These are phyloP conservation scores for Columba guinea DNA, from an alignment of 2,797 vertebrate genomes.

Conservation along the genomic window DNA sequence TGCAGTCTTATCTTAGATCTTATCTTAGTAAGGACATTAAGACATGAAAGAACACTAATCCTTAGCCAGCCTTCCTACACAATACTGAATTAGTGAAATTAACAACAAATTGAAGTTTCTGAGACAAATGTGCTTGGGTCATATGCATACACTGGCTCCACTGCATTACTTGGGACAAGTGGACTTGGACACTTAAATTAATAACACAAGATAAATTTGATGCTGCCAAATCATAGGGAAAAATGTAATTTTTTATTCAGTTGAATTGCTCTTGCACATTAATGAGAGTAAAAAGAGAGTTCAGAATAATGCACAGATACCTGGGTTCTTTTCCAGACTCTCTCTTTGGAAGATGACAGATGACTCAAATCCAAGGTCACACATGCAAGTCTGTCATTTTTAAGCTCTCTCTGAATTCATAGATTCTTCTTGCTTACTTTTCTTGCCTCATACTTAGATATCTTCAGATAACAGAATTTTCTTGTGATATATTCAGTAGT, in stretches of 20 bases:
- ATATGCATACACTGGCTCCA: neutral
- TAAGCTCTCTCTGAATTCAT: neutral
- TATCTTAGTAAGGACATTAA: neutral
- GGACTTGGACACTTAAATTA: neutral
- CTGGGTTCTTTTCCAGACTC: neutral
- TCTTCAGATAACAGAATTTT: neutral
- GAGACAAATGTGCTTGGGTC: neutral
- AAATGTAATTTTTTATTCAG: neutral
- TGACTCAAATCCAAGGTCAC: neutral
- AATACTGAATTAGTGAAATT: neutral
- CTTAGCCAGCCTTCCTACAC: neutral
- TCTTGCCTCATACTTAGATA: neutral
- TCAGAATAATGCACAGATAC: neutral
- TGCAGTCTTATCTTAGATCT: neutral
- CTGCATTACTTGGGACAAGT: neutral
- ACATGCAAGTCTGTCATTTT: rapidly evolving
- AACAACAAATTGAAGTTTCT: neutral
- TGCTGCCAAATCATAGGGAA: neutral
- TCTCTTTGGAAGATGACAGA: neutral
- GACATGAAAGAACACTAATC: neutral
- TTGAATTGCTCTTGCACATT: neutral
- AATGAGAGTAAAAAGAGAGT: neutral
- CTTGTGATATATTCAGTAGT: neutral
- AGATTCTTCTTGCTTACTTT: neutral
- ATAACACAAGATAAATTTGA: neutral